phyloP scores from a whole-genome alignment of 2,888 invertebrate genomes.

The Philhelius pedissequus region DNA sequence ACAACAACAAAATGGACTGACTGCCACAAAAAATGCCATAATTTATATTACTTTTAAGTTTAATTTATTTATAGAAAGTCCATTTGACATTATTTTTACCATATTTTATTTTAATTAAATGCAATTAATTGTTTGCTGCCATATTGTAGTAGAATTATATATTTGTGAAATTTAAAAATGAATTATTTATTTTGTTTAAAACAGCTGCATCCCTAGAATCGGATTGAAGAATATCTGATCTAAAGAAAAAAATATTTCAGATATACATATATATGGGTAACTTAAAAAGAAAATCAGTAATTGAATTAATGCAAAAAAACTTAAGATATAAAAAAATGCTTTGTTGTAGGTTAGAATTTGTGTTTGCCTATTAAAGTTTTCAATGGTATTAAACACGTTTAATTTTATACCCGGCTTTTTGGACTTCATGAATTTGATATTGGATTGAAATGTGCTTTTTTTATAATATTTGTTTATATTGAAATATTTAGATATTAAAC shows the following conservation, averaged over 20 bases:
- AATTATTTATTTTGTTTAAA: constrained; percentile 42
- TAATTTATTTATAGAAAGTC: constrained; percentile 33
- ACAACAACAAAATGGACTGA: constrained; percentile 48
- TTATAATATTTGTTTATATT: too few relatives aligned
- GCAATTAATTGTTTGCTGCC: constrained; percentile 36
- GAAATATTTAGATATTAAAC: too few relatives aligned
- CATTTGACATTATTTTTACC: constrained; percentile 22
- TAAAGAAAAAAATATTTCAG: constrained; percentile 31
- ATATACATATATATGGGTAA: constrained; percentile 8
- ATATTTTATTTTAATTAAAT: neutral
- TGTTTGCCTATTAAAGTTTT: neutral
- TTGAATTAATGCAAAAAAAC: neutral
- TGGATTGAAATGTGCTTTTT: neutral
- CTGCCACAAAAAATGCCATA: constrained; percentile 65
- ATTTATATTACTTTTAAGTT: constrained; percentile 50
- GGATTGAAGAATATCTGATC: constrained; percentile 63
- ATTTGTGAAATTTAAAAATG: constrained; percentile 16
- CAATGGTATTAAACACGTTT: neutral
- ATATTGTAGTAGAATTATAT: neutral
- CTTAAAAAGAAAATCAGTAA: constrained; percentile 13
- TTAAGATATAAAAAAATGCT: neutral
- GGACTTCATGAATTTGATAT: too few relatives aligned
- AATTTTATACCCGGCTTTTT: neutral
- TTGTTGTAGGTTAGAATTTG: neutral
- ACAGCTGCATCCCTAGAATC: constrained; percentile 65